Evolutionary conservation across 1,140 invertebrate genomes (phyloP), one percentile per base, ranked within the genome.

Genomic region (Palaemon carinicauda): DNA sequence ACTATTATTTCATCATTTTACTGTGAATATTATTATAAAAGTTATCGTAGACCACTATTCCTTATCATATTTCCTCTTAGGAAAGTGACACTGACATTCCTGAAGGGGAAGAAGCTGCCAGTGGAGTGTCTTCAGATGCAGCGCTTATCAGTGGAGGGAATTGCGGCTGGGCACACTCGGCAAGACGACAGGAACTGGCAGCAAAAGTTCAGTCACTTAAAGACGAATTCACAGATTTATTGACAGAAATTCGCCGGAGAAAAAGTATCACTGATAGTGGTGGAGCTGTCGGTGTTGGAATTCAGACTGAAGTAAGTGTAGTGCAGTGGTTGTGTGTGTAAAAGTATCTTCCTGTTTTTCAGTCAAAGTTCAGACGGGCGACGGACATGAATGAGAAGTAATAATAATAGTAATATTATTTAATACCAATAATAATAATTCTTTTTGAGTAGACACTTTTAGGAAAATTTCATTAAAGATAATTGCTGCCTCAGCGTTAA

Each of bases 211-310:
- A 92, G 78, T 90, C 91, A 17, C 91, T 94, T 1, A 93, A 93
- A 90, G 92, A 92, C 65, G 92, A 93, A 87, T 93, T 93, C 83
- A 91, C 92, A 3, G 91, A 93, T 86, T 89, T 93, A 9, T 90
- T 94, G 80, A 90, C 92, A 24, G 93, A 93, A 84, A 89, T 93
- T 60, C 89, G 93, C 21, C 90, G 92, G 52, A 89, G 92, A 60
- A 92, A 92, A 69, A 92, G 92, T 5, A 90, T 92, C 19, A 92
- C 92, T 1, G 91, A 91, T 21, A 90, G 91, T n/a, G 90, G 90
- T 54, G 87, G 90, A 65, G 21, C 52, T 17, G 69, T 84, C 27
- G 53, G 56, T 29, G 78, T 86, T 17, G 84, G 54, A 17, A 74
- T 71, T 19, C 84, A 86, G 77, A 86, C 84, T 0, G 84, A 86